phyloP scores from a whole-genome alignment of 37 sponge, comb jelly and placozoan species.

The Diacarnus erythraeanus region DNA sequence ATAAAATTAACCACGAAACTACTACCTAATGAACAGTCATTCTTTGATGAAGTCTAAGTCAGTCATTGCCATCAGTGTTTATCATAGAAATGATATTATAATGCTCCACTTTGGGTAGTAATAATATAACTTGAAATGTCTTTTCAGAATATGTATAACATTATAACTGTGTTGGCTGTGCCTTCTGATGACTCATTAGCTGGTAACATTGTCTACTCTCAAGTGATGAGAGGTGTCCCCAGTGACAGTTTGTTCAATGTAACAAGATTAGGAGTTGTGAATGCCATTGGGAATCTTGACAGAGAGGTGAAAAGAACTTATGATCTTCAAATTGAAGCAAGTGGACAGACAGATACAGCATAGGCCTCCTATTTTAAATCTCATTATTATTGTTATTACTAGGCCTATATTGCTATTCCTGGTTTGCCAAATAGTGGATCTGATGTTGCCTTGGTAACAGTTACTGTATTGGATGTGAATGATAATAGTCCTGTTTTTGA shows the following conservation, averaged over 20 bases:
- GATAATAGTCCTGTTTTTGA: slow-evolving; percentile 15
- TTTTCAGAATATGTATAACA: neutral
- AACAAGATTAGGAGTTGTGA: neutral
- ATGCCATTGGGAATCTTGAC: neutral
- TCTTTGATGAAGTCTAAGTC: too few species aligned
- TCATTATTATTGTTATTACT: neutral
- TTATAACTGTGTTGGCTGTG: neutral
- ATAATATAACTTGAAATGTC: neutral
- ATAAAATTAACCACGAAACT: too few species aligned
- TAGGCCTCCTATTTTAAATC: neutral
- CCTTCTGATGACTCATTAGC: neutral
- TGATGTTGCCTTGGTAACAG: neutral
- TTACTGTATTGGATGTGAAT: slow-evolving; percentile 15
- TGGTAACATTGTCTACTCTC: neutral
- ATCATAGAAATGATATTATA: too few species aligned
- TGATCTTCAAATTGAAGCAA: neutral
- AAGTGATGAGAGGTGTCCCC: neutral
- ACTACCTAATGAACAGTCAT: too few species aligned
- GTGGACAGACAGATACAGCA: neutral
- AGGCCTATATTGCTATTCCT: neutral
- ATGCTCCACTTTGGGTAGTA: too few species aligned
- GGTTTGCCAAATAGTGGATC: neutral
- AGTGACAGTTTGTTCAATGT: neutral
- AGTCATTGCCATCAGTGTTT: too few species aligned
- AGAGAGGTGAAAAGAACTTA: neutral